Base-by-base conservation (phyloP, 2,888 invertebrate genomes). In the Drosophila buzzatii region DNA sequence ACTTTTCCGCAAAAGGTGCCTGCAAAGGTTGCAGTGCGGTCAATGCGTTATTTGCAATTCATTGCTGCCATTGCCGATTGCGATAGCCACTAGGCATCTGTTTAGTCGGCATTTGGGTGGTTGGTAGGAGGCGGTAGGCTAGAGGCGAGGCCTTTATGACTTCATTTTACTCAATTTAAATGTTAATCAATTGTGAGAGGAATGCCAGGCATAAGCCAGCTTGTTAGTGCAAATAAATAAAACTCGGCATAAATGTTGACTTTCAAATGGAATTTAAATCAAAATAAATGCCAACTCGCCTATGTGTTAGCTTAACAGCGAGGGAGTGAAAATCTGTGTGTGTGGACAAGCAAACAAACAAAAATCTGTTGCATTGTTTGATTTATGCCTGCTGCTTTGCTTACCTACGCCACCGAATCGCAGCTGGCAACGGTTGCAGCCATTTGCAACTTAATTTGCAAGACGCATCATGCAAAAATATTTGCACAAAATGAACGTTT, bases 1-100 rank as follows among this genome's bases (percentile, higher is more conserved):
- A 87, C 57, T 76, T 87, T 70, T 71, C 70, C 79, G 51, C 87
- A 85, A 89, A 87, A 82, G 89, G 89, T 85, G 85, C 85, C 84
- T 82, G 70, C 85, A 85, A 87, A 85, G 90, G 85, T 89, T 51
- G 88, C 85, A 85, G 71, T 73, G 90, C 90, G 85, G 90, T 85
- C 85, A 85, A 85, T 88, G 90, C 85, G 83, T 85, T 88, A 85
- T 85, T 85, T 85, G 85, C 90, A 89, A 85, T 85, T 89, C 85
- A 85, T 85, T 85, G 88, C 83, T 72, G 76, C 58, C 42, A 51
- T n/a, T 58, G 76, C 65, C 47, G 61, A 53, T 55, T 70, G 70
- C 57, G 39, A 55, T 44, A 58, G 42, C 52, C 56, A 27, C 74
- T 12, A 9, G 64, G 76, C 76, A 76, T 62, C 71, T 66, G 76